Evolutionary conservation across 2,888 invertebrate genomes (phyloP).

Genomic region (Amblyjoppa fuscipennis): DNA sequence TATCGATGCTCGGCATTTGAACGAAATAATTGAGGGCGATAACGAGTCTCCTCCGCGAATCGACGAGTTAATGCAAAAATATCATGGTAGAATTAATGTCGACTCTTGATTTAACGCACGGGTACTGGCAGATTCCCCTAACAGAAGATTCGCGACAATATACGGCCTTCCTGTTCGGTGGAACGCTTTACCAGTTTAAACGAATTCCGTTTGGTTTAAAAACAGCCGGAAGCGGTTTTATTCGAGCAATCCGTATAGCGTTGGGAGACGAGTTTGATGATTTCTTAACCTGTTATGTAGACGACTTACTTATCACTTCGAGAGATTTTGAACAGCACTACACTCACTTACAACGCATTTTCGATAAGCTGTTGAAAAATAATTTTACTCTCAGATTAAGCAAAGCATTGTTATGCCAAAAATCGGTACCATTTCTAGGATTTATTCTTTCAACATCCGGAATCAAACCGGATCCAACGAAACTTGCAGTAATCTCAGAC

Average conservation of each 20-base stretch:
- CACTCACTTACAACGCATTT: conserved; percentile 66
- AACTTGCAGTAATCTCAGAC: conserved; percentile 68
- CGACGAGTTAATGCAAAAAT: conserved; percentile 21
- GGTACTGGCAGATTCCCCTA: conserved; percentile 20
- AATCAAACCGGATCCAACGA: conserved; percentile 55
- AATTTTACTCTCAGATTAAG: conserved; percentile 68
- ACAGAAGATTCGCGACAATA: conserved; percentile 9
- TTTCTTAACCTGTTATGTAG: conserved; percentile 21
- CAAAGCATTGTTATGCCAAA: conserved; percentile 24
- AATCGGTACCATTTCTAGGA: conserved; percentile 66
- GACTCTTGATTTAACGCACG: conserved; percentile 1
- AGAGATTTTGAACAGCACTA: conserved; percentile 32
- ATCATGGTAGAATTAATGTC: conserved; percentile 20
- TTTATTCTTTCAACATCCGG: conserved; percentile 47
- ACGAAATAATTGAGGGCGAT: conserved; percentile 3
- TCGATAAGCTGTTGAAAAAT: conserved; percentile 61
- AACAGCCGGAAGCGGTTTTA: conserved; percentile 4
- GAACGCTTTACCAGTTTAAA: conserved; percentile 17
- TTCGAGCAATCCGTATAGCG: conserved; percentile 17
- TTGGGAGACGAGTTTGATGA: conserved; percentile 11
- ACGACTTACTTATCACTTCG: conserved; percentile 9
- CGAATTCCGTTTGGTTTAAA: conserved; percentile 6
- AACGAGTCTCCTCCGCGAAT: background rate
- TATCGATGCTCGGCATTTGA: conserved; percentile 11
- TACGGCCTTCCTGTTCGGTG: conserved; percentile 8